These are phyloP conservation scores for Euphydryas editha DNA, from an alignment of 2,888 invertebrate genomes.

Conservation along the genomic window DNA sequence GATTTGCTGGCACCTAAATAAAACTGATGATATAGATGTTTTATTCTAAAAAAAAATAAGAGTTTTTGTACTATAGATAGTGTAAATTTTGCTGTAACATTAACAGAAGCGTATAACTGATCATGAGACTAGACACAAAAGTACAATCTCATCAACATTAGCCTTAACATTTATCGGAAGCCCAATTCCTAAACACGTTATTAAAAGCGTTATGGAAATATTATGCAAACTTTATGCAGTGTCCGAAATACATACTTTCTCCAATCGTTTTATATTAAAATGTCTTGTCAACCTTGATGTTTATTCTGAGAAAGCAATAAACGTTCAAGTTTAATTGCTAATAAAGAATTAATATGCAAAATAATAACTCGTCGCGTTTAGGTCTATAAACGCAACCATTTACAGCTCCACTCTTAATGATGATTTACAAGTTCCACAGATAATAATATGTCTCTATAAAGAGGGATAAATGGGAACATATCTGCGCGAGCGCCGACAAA, in stretches of 20 bases:
- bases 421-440: slow-evolving; percentile 49
- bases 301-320: slow-evolving; percentile 36
- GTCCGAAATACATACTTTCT: slow-evolving; percentile 27
- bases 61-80: too few relatives aligned
- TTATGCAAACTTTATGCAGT: slow-evolving; percentile 12
- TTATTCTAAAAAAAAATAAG: too few relatives aligned
- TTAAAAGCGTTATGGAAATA: neutral
- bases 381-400: slow-evolving; percentile 37
- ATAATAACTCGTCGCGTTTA: slow-evolving; percentile 25
- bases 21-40: neutral
- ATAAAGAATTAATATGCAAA: slow-evolving; percentile 44
- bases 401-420: slow-evolving; percentile 45
- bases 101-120: neutral
- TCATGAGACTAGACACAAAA: neutral
- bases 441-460: slow-evolving; percentile 49
- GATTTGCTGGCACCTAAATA: neutral
- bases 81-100: too few relatives aligned
- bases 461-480: slow-evolving; percentile 51
- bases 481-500: slow-evolving; percentile 53
- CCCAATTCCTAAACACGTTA: neutral
- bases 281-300: slow-evolving; percentile 20
- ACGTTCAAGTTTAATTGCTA: slow-evolving; percentile 39
- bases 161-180: neutral
- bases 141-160: neutral
- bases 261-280: slow-evolving; percentile 25